Evolutionary conservation across 2,113 vertebrate genomes (phyloP).

Genomic region (Saguinus midas): DNA sequence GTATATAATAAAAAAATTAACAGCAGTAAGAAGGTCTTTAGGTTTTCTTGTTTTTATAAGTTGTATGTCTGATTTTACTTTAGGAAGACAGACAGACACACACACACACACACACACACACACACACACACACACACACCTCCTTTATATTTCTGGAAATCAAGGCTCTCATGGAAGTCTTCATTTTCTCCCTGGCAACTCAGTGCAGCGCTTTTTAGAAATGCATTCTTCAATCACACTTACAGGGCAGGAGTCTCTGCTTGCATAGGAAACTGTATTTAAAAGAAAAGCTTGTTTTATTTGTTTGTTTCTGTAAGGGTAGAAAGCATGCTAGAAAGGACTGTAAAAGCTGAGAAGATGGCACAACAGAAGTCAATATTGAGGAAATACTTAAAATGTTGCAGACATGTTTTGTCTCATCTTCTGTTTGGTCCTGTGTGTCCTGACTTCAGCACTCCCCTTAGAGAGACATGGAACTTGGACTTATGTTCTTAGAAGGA

Average conservation of each 20-base stretch:
- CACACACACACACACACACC: too few species aligned
- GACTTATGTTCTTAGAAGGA: not conserved
- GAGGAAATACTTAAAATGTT: not conserved
- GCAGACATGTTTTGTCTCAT: not conserved
- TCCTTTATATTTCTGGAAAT: not conserved
- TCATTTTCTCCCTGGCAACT: not conserved
- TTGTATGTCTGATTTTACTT: not conserved
- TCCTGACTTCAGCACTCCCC: not conserved
- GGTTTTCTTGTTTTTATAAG: not conserved
- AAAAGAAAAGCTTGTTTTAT: not conserved
- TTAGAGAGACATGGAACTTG: not conserved
- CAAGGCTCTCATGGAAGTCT: not conserved
- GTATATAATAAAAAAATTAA: not conserved
- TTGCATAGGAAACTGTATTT: not conserved
- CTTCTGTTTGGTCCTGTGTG: not conserved
- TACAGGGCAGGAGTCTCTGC: not conserved
- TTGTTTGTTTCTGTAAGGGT: not conserved
- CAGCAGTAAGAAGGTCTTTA: not conserved
- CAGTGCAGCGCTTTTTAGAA: not conserved
- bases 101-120: not conserved
- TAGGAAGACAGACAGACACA: not conserved
- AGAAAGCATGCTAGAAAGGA: not conserved
- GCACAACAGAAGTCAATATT: not conserved
- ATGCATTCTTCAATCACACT: not conserved
- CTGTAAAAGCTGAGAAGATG: not conserved